Percentiles rank a stretch among this genome's conserved stretches.
Evolutionary conservation across 2,888 invertebrate genomes (phyloP).

Genomic region (Drosophila robusta): DNA sequence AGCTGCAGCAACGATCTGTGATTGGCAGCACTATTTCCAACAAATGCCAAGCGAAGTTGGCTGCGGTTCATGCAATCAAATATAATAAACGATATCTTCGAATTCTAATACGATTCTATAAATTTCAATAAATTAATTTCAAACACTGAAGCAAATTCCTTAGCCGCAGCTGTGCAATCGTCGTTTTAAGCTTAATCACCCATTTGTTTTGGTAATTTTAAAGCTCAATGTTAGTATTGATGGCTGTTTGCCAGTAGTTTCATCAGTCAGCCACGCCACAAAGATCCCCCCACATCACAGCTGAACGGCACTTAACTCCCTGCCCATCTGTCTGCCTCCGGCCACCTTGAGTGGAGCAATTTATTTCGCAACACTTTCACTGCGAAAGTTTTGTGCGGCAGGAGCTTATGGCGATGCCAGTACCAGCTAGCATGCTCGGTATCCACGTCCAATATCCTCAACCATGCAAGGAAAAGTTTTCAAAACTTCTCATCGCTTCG

Average conservation of each 20-base stretch:
- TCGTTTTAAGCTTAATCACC: constrained; percentile 42
- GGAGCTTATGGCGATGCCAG: constrained; percentile 58
- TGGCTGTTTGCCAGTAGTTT: constrained; percentile 44
- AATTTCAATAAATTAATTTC: background rate
- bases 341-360: constrained; percentile 63
- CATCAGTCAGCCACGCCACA: constrained; percentile 31
- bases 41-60: background rate
- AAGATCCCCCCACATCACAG: constrained; percentile 10
- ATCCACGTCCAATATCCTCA: constrained; percentile 70
- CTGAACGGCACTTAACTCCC: constrained; percentile 47
- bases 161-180: constrained; percentile 27
- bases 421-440: constrained; percentile 32
- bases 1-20: background rate
- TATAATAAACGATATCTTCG: background rate
- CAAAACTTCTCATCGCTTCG: constrained; percentile 68
- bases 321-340: constrained; percentile 30
- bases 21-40: constrained; percentile 4
- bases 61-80: background rate
- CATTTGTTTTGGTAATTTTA: constrained; percentile 51
- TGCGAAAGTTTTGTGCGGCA: constrained; percentile 45
- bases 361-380: constrained; percentile 73
- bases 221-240: constrained; percentile 51
- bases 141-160: constrained; percentile 3
- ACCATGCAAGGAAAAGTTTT: constrained; percentile 75
- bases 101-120: background rate